A percentile compares a stretch with the other conserved stretches of the same genome.
Conservation (phyloP, 2,888 invertebrate species). For the Esperia sulphurella region DNA sequence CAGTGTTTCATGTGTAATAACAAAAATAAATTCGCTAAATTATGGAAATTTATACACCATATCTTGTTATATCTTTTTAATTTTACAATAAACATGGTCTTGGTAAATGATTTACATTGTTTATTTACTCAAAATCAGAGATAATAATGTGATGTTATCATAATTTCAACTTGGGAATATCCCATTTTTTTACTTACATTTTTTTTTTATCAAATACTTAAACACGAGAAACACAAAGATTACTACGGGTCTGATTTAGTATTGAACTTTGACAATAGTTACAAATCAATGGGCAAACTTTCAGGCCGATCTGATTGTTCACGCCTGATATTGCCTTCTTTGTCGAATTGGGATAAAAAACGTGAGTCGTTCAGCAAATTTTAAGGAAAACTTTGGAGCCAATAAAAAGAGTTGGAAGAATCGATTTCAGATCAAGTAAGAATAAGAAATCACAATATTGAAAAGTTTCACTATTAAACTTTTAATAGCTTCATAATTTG, state of each 20-base stretch:
- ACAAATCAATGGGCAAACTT: constrained; percentile 52
- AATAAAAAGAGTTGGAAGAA: not conserved
- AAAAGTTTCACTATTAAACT: not conserved
- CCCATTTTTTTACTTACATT: no score
- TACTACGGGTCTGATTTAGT: constrained; percentile 47
- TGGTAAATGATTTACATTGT: no score
- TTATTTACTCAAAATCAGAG: no score
- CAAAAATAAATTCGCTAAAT: no score
- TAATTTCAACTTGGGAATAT: not conserved
- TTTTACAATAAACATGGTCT: no score
- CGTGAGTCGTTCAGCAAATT: not conserved
- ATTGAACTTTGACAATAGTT: constrained; percentile 50
- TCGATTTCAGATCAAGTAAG: not conserved
- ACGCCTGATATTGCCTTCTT: constrained; percentile 33
- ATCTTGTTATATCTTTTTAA: no score
- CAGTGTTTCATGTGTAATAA: no score
- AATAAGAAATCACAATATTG: no score
- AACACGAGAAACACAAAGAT: constrained; percentile 25
- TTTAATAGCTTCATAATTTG: constrained; percentile 9
- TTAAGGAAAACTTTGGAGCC: not conserved
- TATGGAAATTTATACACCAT: no score
- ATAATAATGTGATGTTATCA: no score
- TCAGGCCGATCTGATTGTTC: constrained; percentile 45
- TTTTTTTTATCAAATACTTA: constrained; percentile 1
- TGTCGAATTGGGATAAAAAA: constrained; percentile 9